A percentile compares a stretch with the other conserved stretches of the same genome.
Evolutionary conservation across 1,140 invertebrate species (phyloP).

Genomic region (Drosophila saltans): DNA sequence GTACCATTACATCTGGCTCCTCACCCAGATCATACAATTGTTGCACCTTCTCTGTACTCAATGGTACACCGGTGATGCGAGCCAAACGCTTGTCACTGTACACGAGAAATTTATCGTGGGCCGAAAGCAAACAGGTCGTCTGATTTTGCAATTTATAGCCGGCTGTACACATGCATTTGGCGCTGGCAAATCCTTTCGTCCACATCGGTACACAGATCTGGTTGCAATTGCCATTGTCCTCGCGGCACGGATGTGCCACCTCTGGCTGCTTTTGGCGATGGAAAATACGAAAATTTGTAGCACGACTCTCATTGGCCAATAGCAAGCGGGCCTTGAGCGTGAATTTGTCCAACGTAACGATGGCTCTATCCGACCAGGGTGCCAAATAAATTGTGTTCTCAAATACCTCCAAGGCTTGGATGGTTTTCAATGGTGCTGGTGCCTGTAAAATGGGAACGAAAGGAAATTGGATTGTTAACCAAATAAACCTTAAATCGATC

Average conservation of each 20-base stretch:
- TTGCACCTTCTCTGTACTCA: conserved; percentile 73
- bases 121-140: conserved; percentile 85
- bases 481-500: too few relatives aligned
- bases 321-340: conserved; percentile 80
- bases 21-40: conserved; percentile 57
- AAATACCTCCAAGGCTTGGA: conserved; percentile 89
- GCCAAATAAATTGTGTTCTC: conserved; percentile 88
- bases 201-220: conserved; percentile 89
- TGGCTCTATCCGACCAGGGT: conserved; percentile 86
- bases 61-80: conserved; percentile 86
- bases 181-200: conserved; percentile 84
- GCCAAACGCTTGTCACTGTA: conserved; percentile 86
- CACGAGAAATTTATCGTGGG: conserved; percentile 86
- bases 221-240: conserved; percentile 89
- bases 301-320: conserved; percentile 74
- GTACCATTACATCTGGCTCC: conserved; percentile 86
- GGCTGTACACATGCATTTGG: conserved; percentile 88
- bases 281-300: conserved; percentile 88
- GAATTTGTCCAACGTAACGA: conserved; percentile 86
- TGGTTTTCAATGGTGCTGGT: conserved; percentile 84
- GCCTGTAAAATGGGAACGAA: conserved; percentile 84
- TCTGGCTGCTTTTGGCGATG: conserved; percentile 90
- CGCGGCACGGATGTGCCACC: conserved; percentile 89
- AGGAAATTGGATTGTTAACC: too few relatives aligned
- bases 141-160: conserved; percentile 86